These are phyloP conservation scores for Plecturocebus donacophilus DNA, from an alignment of 2,113 vertebrate species.

Conservation along the genomic window DNA sequence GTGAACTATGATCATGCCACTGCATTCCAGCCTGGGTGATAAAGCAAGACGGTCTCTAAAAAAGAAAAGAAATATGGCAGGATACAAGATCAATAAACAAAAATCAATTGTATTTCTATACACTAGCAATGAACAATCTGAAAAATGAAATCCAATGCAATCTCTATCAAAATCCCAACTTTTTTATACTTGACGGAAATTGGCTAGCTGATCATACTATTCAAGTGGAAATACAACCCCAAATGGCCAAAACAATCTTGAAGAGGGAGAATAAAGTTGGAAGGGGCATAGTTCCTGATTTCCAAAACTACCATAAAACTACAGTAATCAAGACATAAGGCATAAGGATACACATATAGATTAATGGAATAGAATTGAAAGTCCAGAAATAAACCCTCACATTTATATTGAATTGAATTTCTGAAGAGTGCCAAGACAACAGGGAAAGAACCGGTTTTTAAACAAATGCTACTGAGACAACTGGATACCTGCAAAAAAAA, in stretches of 20 bases:
- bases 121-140: background rate
- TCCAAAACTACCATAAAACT: constrained; percentile 7
- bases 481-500: background rate
- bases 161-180: background rate
- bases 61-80: background rate
- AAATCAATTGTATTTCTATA: constrained; percentile 24
- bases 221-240: background rate
- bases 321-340: background rate
- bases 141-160: constrained; percentile 14
- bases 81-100: constrained; percentile 17
- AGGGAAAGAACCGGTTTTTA: constrained; percentile 7
- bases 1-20: too few species aligned
- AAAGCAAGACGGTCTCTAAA: too few species aligned
- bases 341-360: background rate
- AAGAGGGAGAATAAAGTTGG: constrained; percentile 29
- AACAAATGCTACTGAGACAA: background rate
- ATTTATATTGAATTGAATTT: background rate
- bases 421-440: background rate
- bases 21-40: too few species aligned
- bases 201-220: background rate
- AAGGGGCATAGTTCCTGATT: constrained; percentile 13
- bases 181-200: background rate
- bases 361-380: background rate
- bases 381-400: constrained; percentile 4
- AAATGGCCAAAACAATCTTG: background rate